These are phyloP conservation scores for Delphinus delphis DNA, from an alignment of 2,113 vertebrate species.

Conservation along the genomic window DNA sequence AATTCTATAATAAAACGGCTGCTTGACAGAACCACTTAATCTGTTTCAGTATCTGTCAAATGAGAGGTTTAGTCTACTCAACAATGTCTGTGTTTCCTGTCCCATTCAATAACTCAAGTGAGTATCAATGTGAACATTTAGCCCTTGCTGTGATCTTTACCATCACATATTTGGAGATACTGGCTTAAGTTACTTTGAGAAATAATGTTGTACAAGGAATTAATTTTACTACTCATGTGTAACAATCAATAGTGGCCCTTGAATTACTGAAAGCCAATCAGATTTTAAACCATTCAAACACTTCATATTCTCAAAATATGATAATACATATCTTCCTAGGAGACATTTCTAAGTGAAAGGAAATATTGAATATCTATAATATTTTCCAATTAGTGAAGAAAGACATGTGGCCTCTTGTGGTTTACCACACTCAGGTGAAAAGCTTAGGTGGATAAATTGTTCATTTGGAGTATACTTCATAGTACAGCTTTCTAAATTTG, in stretches of 20 bases:
- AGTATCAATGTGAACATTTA: neutral
- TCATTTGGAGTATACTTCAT: neutral
- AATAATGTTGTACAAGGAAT: neutral
- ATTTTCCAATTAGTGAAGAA: slow-evolving; percentile 32
- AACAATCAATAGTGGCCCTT: neutral
- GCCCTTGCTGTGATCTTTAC: neutral
- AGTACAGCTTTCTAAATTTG: neutral
- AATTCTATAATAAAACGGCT: neutral
- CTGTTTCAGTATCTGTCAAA: neutral
- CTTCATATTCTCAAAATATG: neutral
- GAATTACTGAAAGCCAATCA: neutral
- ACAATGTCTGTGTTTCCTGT: neutral
- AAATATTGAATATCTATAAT: neutral
- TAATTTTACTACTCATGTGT: neutral
- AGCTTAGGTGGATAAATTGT: neutral
- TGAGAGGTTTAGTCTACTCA: neutral
- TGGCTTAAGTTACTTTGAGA: neutral
- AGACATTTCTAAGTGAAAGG: slow-evolving; percentile 1
- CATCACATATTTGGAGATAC: neutral
- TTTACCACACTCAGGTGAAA: neutral
- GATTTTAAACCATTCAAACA: slow-evolving; percentile 19
- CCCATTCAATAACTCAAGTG: neutral
- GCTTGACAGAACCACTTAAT: neutral
- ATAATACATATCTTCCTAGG: neutral
- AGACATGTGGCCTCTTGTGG: neutral